These are phyloP conservation scores for Caenorhabditis tropicalis DNA, from an alignment of 1,140 invertebrate species.

Conservation along the genomic window DNA sequence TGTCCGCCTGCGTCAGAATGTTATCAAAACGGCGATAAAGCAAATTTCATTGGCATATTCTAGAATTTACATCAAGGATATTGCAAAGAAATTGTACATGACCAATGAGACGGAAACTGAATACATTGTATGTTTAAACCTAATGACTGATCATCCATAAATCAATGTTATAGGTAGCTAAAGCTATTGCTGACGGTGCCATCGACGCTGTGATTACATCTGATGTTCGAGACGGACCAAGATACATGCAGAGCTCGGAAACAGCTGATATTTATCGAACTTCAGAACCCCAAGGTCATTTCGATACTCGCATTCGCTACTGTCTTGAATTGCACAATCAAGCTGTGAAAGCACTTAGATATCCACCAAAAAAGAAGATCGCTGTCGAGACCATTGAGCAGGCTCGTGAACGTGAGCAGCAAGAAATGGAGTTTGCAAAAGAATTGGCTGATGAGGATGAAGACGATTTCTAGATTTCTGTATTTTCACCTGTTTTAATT, in stretches of 20 bases:
- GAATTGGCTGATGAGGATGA: slow-evolving; percentile 60
- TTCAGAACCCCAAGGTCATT: slow-evolving; percentile 91
- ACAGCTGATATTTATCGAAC: slow-evolving; percentile 90
- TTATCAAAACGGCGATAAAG: slow-evolving; percentile 94
- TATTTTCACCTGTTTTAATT: background rate
- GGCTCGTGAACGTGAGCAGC: slow-evolving; percentile 59
- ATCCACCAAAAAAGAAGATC: slow-evolving; percentile 92
- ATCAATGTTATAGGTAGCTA: slow-evolving; percentile 78
- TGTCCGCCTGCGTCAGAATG: slow-evolving; percentile 88
- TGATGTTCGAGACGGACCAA: slow-evolving; percentile 82
- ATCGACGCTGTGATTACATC: slow-evolving; percentile 87
- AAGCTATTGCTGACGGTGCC: slow-evolving; percentile 97
- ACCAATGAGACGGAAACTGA: slow-evolving; percentile 96
- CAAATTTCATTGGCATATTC: slow-evolving; percentile 96
- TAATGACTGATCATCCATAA: background rate
- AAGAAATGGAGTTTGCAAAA: slow-evolving; percentile 60
- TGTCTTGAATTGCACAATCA: slow-evolving; percentile 97
- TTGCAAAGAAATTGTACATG: slow-evolving; percentile 88
- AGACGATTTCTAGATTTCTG: slow-evolving; percentile 57
- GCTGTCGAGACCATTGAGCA: slow-evolving; percentile 59
- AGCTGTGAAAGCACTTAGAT: slow-evolving; percentile 96
- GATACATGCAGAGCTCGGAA: slow-evolving; percentile 89
- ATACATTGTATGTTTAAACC: slow-evolving; percentile 80
- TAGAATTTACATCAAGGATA: slow-evolving; percentile 90
- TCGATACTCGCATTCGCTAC: slow-evolving; percentile 90